phyloP scores from a whole-genome alignment of 2,113 vertebrate species.

The Hucho hucho region DNA sequence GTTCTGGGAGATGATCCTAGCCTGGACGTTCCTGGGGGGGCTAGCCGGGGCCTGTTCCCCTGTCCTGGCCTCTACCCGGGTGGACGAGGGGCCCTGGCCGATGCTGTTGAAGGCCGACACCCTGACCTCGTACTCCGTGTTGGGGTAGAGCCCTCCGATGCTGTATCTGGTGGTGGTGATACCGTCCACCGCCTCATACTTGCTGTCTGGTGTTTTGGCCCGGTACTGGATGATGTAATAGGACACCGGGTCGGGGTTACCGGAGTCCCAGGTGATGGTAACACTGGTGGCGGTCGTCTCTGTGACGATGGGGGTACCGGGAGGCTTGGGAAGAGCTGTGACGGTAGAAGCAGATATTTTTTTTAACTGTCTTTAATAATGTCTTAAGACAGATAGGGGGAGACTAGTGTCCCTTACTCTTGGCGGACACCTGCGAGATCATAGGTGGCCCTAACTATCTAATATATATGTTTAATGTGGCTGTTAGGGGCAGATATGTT shows the following conservation, averaged over 20 bases:
- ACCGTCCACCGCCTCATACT: slow-evolving; percentile 93
- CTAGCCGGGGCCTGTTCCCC: slow-evolving; percentile 95
- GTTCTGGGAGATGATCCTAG: slow-evolving; percentile 88
- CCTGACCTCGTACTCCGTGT: slow-evolving; percentile 95
- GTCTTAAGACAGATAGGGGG: not conserved
- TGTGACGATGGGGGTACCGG: slow-evolving; percentile 90
- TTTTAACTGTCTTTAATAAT: not conserved
- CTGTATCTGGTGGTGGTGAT: slow-evolving; percentile 98
- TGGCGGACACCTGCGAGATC: not conserved
- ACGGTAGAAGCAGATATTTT: not conserved
- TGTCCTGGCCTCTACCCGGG: slow-evolving; percentile 88
- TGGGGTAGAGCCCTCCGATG: slow-evolving; percentile 95
- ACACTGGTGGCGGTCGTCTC: slow-evolving; percentile 97
- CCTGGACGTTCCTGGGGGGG: slow-evolving; percentile 90
- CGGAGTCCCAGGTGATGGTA: slow-evolving; percentile 98
- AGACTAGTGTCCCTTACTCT: not conserved
- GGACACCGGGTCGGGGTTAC: slow-evolving; percentile 93
- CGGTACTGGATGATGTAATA: slow-evolving; percentile 98
- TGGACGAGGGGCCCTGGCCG: slow-evolving; percentile 90
- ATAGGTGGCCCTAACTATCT: not conserved
- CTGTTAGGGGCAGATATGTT: no score
- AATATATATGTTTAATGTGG: not conserved
- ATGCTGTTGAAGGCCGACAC: slow-evolving; percentile 96
- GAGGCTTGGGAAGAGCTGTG: slow-evolving; percentile 92
- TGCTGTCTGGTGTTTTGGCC: slow-evolving; percentile 92